Conservation (phyloP, 2,888 invertebrate species). For the Coelinius sp. region DNA sequence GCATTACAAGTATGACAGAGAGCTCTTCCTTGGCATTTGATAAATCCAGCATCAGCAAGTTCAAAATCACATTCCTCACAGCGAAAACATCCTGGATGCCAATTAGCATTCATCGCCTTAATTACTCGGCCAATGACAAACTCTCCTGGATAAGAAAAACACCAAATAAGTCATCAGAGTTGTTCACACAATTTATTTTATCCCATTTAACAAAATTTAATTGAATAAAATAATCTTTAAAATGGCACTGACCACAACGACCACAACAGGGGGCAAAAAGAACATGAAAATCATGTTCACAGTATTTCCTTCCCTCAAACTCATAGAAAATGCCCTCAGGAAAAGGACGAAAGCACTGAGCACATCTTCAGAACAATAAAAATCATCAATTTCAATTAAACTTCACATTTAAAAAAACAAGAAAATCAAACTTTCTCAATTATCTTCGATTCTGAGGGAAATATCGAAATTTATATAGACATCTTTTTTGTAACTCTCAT, state of each 20-base stretch:
- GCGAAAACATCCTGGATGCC: constrained; percentile 98
- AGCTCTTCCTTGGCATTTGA: constrained; percentile 88
- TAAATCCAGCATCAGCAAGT: constrained; percentile 97
- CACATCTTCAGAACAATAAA: constrained; percentile 80
- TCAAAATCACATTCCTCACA: constrained; percentile 94
- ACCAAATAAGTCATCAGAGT: constrained; percentile 34
- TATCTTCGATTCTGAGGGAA: no score
- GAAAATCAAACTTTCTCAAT: no score
- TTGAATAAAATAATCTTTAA: no score
- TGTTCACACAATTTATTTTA: background rate
- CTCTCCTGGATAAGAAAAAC: constrained; percentile 75
- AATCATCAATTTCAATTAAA: background rate
- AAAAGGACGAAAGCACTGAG: constrained; percentile 98
- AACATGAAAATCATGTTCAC: constrained; percentile 98
- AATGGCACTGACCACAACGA: constrained; percentile 76
- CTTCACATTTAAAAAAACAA: background rate
- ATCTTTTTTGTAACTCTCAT: no score
- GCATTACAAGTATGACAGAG: constrained; percentile 98
- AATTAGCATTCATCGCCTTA: constrained; percentile 98
- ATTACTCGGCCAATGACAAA: constrained; percentile 99
- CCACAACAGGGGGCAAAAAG: constrained; percentile 93
- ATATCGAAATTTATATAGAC: no score
- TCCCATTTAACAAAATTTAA: no score
- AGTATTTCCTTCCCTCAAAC: constrained; percentile 99
- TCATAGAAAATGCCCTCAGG: constrained; percentile 98